Conservation (phyloP, 2,888 invertebrate species). For the Orthosia gothica region DNA sequence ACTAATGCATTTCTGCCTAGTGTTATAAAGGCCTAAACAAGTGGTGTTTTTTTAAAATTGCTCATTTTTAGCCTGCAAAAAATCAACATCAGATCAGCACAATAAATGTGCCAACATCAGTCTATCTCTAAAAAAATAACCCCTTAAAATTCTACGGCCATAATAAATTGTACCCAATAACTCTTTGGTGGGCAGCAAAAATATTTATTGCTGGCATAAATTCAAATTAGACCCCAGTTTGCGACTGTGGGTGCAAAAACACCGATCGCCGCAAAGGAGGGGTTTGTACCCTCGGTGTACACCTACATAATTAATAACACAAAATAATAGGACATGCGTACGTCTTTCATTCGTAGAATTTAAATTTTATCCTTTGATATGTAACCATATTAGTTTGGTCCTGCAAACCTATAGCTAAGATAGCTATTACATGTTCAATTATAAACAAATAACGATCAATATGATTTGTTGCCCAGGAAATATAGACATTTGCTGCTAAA, state of each 20-base stretch:
- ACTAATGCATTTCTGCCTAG: neutral
- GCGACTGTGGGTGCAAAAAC: constrained; percentile 71
- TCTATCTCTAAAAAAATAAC: constrained; percentile 49
- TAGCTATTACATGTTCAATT: no score
- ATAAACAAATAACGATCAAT: no score
- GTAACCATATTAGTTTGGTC: neutral
- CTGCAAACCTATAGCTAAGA: no score
- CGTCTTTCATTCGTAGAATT: neutral
- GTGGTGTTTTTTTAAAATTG: no score
- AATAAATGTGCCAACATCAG: constrained; percentile 26
- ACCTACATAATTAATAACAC: constrained; percentile 29
- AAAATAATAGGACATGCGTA: neutral
- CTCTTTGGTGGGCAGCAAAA: constrained; percentile 73
- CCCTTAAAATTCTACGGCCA: constrained; percentile 63
- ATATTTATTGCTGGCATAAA: constrained; percentile 81
- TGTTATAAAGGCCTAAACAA: neutral
- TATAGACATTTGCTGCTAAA: no score
- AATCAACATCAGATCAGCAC: constrained; percentile 9
- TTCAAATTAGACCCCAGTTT: constrained; percentile 78
- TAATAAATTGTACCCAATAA: constrained; percentile 74
- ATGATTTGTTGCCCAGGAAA: no score
- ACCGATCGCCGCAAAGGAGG: constrained; percentile 63
- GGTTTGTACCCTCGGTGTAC: constrained; percentile 57
- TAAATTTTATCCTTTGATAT: neutral
- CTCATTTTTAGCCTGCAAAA: neutral